These are phyloP conservation scores for Periplaneta americana DNA, from an alignment of 1,140 invertebrate genomes.

Conservation along the genomic window DNA sequence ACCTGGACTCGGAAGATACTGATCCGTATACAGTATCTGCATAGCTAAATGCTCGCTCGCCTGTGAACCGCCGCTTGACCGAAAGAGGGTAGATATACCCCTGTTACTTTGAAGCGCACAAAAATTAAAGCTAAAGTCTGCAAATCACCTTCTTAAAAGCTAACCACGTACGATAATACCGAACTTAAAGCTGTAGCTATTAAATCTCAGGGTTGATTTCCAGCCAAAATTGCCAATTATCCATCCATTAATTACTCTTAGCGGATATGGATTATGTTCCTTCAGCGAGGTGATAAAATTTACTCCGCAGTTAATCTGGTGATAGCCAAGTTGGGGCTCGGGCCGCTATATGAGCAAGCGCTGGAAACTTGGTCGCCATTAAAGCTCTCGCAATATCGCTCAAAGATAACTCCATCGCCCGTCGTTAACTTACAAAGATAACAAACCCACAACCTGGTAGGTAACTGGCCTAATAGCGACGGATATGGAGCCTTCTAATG, in stretches of 20 bases:
- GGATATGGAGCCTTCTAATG: not conserved
- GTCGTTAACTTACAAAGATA: not conserved
- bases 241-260: constrained; percentile 4
- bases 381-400: not conserved
- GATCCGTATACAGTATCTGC: too few relatives aligned
- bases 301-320: constrained; percentile 6
- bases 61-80: too few relatives aligned
- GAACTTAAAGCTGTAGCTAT: not conserved
- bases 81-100: too few relatives aligned
- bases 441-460: not conserved
- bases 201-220: not conserved
- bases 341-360: not conserved
- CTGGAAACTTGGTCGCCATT: not conserved
- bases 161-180: not conserved
- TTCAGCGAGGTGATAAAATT: not conserved
- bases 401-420: not conserved
- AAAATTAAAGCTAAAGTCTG: not conserved
- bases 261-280: not conserved
- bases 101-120: not conserved
- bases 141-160: not conserved
- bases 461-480: not conserved
- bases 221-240: constrained; percentile 4
- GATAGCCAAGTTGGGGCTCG: not conserved
- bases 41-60: too few relatives aligned
- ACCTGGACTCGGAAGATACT: too few relatives aligned